Evolutionary conservation across 2,113 vertebrate genomes (phyloP).

Genomic region (Mungos mungo): DNA sequence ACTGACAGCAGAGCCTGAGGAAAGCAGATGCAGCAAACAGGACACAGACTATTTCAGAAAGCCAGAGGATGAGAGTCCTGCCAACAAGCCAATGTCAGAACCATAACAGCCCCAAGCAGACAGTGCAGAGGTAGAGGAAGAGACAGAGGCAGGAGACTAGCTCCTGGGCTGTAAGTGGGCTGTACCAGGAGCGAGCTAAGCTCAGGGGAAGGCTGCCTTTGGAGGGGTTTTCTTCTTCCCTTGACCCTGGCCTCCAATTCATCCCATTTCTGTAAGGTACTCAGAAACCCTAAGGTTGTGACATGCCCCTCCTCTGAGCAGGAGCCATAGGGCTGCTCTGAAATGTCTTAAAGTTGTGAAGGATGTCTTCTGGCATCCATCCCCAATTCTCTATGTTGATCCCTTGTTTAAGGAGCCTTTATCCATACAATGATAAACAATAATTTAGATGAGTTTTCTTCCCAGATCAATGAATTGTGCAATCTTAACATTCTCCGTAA

Average conservation of each 20-base stretch:
- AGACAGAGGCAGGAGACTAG: not conserved
- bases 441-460: not conserved
- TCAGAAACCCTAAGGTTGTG: not conserved
- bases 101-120: not conserved
- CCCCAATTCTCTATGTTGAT: not conserved
- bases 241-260: not conserved
- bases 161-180: not conserved
- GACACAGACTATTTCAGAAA: conserved; percentile 22
- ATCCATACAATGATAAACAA: not conserved
- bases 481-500: not conserved
- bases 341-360: not conserved
- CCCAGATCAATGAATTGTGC: not conserved
- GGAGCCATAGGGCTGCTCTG: not conserved
- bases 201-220: not conserved
- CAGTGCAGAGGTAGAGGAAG: not conserved
- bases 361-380: not conserved
- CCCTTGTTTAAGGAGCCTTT: not conserved
- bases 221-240: not conserved
- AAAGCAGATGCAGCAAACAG: conserved; percentile 59
- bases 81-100: not conserved
- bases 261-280: not conserved
- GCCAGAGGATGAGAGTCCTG: not conserved
- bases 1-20: conserved; percentile 53
- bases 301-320: not conserved
- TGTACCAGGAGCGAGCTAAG: not conserved